Evolutionary conservation across 2,113 vertebrate species (phyloP), one percentile per base, ranked within the genome.

Genomic region (Heterotis niloticus): DNA sequence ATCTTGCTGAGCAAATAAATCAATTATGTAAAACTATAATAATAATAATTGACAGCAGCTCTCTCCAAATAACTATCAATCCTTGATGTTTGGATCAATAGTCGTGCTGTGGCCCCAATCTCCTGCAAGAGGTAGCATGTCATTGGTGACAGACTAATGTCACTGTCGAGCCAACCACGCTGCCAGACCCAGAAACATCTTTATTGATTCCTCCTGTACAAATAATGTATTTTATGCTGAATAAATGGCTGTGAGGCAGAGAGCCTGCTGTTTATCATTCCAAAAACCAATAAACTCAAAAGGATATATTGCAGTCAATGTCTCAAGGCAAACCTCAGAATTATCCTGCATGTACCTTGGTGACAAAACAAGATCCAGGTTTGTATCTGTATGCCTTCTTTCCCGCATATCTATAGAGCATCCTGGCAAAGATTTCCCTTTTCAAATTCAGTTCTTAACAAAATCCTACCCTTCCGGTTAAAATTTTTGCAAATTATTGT

Each of bases 201-300:
- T 94, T 96, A 98, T 99, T 96, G 97, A 99, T 99, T 95, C 93
- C 92, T 94, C 93, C 94, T 90, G 94, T 94, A 94, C 94, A 96
- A 96, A 96, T 96, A 96, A 97, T 97, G 96, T 95, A 95, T 96
- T 94, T 96, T 96, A 95, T 94, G 94, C 92, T 94, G 94, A 96
- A 98, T 96, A 97, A 97, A 98, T 96, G 95, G 95, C 96, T 97
- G 92, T 93, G 93, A 96, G 96, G 96, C 95, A 96, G 96, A 94
- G 92, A 90, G 91, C 93, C 94, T 84, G 95, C 96, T 96, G 96
- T 97, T 97, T 97, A 96, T 93, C 92, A 94, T 91, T 93, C 93
- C 94, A 94, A 96, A 95, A 95, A 94, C 93, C 94, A 97, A 96
- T 96, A 95, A 95, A 94, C 93, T 94, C 92, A 93, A 93, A 95